Conservation (phyloP, 1,140 invertebrate species). For the Acromyrmex charruanus region DNA sequence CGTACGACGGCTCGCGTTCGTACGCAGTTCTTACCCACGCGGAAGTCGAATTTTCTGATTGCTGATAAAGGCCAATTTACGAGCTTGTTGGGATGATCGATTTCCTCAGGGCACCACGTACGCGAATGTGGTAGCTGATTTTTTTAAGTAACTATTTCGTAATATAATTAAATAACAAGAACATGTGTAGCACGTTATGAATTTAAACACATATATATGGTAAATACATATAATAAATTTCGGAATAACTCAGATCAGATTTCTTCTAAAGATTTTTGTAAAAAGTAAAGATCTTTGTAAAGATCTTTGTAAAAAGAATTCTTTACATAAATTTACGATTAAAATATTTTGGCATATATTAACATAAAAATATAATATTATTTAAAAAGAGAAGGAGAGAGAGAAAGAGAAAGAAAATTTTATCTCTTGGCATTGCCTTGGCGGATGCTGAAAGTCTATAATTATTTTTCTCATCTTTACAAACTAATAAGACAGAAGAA, state of each 20-base stretch:
- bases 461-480: slow-evolving; percentile 26
- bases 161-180: neutral
- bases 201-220: neutral
- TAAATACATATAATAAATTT: no score
- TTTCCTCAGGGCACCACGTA: neutral
- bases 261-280: neutral
- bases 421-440: neutral
- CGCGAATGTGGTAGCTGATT: neutral
- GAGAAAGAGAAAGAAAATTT: neutral
- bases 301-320: neutral
- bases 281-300: neutral
- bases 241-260: neutral
- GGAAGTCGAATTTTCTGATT: slow-evolving; percentile 60
- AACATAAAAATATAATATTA: neutral
- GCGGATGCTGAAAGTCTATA: neutral
- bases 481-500: slow-evolving; percentile 15
- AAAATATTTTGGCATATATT: neutral
- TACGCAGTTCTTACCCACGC: slow-evolving; percentile 29
- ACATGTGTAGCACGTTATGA: neutral
- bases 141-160: neutral
- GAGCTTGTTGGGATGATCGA: slow-evolving; percentile 13
- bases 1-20: slow-evolving; percentile 15
- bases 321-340: neutral
- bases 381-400: neutral
- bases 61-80: slow-evolving; percentile 54